Evolutionary conservation across 2,113 vertebrate species (phyloP), one percentile per base, ranked within the genome.

Genomic region (Lanius collurio): DNA sequence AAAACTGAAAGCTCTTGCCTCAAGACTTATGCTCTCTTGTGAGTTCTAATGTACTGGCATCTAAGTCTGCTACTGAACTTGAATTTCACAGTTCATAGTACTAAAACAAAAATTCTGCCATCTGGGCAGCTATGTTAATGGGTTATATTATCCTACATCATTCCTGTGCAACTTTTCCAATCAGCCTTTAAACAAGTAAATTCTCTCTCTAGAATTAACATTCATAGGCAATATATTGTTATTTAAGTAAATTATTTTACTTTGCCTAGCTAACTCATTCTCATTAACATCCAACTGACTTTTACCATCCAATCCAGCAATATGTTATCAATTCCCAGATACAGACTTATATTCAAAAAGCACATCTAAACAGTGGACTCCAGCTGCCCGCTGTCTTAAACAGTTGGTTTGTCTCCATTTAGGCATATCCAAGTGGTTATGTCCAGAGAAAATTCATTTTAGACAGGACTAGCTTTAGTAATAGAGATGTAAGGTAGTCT

Each of bases 61-160:
- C 71, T 83, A 31, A 47, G 67, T 74, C 65, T 96, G 59, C 87
- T 94, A 71, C 44, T 91, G 80, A 91, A 94, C 47, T 85, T 77
- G 53, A 57, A 22, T 96, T 96, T 93, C 79, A 78, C 50, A 77
- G 17, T 74, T 95, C 71, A 56, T 42, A 62, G 30, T 87, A 87
- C 37, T 74, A 37, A 83, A 93, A 93, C n/a, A 97, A 94, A 95
- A 90, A 59, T 91, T 95, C 70, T 84, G 49, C 87, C 93, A 91
- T 96, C 85, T 96, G 93, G 80, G 91, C 44, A 95, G 41, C 57
- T 21, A 33, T 82, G 83, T 86, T 90, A 83, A 87, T 95, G 77
- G 33, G 15, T 94, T 93, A 76, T 89, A 94, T 78, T 92, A 93
- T 73, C 57, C 57, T 90, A 37, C 44, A 94, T 68, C 41, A 63